Base-by-base conservation (phyloP, 2,113 vertebrate species). In the Indicator maculatus region DNA sequence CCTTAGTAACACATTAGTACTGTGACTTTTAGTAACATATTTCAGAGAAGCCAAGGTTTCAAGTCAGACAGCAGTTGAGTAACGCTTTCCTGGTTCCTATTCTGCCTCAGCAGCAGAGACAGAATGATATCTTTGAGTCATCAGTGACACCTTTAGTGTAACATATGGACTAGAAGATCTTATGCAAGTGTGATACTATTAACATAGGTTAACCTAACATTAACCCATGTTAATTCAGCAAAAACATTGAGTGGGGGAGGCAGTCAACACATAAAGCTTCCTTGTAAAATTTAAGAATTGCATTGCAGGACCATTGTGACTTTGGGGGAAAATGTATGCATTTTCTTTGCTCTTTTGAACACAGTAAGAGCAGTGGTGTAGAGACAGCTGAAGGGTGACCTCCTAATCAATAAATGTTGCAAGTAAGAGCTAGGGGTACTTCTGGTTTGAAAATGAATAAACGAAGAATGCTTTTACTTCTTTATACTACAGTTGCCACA, bases 191-290 rank as follows among this genome's bases (percentile, higher is more conserved):
- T 79, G 31, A 65, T 11, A 36, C 41, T 66, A 14, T 52, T 83
- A 33, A 27, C 3, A 5, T 31, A 23, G 44, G 11, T 70, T 86
- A 63, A 63, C 11, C 14, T n/a, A 39, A 33, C 12, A 3, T 67
- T 87, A 81, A 63, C 64, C 16, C 3, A 2, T 66, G 6, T 36
- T 90, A 83, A 81, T 60, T 81, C 45, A 59, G 38, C 71, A 45
- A 13, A n/a, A 66, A 3, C 24, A 4, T 2, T 44, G 55, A 10
- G 9, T 14, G 2, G 2, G 2, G 2, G 5, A 6, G 1, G 7
- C 7, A 3, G 6, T 60, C 33, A 52, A 20, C 10, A 8, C 17
- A 8, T 9, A 27, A 88, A 83, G 8, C 31, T 66, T 90, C 9
- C 20, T 26, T 31, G 44, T 70, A 14, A 55, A 53, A 39, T 70